Evolutionary conservation across 2,113 vertebrate genomes (phyloP), one percentile per base, ranked within the genome.

Genomic region (Vidua macroura): DNA sequence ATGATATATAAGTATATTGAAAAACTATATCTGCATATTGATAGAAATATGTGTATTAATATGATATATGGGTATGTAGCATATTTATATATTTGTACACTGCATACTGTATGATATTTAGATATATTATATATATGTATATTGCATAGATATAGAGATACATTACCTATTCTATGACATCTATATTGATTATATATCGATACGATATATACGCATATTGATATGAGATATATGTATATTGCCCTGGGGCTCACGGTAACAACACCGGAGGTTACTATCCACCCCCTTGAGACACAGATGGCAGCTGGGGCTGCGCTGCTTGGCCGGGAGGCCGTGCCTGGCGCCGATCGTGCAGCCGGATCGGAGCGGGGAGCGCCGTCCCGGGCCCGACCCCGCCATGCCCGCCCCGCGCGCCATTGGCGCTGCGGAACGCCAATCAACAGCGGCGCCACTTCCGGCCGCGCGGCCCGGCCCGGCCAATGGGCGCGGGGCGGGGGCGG

Each of bases 361-460:
- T 1, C 3, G 17, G 10, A 25, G 8, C 15, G 10, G 9, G 13
- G 2, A 28, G 11, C 23, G 6, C 22, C 0, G 5, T 3, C 15
- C 20, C 7, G 2, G 4, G 1, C 20, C 15, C 13, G 7, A 35
- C 12, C 10, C 21, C 13, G 22, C 51, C 66, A 2, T 30, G 13
- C 39, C 41, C 21, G 25, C 41, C 21, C 22, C 18, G 18, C 18
- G 18, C 39, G 17, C 58, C 69, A 64, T 46, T 63, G 49, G 81
- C 11, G 9, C 17, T 0, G 17, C 27, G 22, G 8, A 7, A 21
- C 48, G 48, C 27, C 48, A 25, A 25, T 63, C 81, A 44, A 1
- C 13, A 3, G 9, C 0, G 10, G 3, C 33, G 58, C 14, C 33
- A 52, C 49, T 72, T 83, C 80, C 67, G 67, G 56, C 25, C 35